A percentile compares a stretch with the other conserved stretches of the same genome.
These are phyloP conservation scores for Zaprionus capensis DNA, from an alignment of 1,140 invertebrate species.

Conservation along the genomic window DNA sequence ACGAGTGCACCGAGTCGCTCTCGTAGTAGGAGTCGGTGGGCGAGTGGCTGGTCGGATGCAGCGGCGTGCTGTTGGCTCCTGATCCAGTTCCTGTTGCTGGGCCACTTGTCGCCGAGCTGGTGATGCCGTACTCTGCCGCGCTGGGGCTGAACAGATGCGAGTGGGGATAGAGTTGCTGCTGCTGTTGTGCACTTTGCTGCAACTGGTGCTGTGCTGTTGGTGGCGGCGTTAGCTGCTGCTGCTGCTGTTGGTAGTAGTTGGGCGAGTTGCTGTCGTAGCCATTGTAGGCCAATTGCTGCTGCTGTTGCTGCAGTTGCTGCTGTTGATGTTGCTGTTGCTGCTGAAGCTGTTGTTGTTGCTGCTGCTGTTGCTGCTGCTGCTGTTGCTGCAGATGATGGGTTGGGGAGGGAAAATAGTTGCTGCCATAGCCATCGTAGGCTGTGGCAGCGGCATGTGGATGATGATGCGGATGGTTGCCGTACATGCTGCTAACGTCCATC, in stretches of 20 bases:
- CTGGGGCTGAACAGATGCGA: slow-evolving; percentile 83
- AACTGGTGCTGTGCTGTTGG: slow-evolving; percentile 48
- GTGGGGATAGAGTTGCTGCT: slow-evolving; percentile 67
- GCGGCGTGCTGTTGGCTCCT: slow-evolving; percentile 51
- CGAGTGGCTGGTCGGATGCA: slow-evolving; percentile 77
- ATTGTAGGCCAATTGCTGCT: slow-evolving; percentile 55
- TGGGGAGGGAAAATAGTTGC: slow-evolving; percentile 76
- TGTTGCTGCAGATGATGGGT: slow-evolving; percentile 61
- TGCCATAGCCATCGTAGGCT: slow-evolving; percentile 81
- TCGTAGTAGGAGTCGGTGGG: slow-evolving; percentile 81
- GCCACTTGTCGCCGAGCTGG: slow-evolving; percentile 60
- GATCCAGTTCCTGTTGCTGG: slow-evolving; percentile 37
- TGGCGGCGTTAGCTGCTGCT: slow-evolving; percentile 52
- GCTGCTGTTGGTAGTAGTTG: slow-evolving; percentile 56
- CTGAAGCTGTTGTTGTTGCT: slow-evolving; percentile 33
- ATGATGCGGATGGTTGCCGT: slow-evolving; percentile 86
- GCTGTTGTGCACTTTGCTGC: slow-evolving; percentile 53
- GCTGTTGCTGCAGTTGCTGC: slow-evolving; percentile 53
- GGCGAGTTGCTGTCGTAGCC: slow-evolving; percentile 53
- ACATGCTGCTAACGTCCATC: slow-evolving; percentile 91
- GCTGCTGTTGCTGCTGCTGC: slow-evolving; percentile 38
- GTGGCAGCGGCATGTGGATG: slow-evolving; percentile 76
- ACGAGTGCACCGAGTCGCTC: slow-evolving; percentile 77
- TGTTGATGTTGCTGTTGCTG: slow-evolving; percentile 45
- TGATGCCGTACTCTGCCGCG: slow-evolving; percentile 83